Base-by-base conservation (phyloP, 2,113 vertebrate species). In the Myiagra hebetior region DNA sequence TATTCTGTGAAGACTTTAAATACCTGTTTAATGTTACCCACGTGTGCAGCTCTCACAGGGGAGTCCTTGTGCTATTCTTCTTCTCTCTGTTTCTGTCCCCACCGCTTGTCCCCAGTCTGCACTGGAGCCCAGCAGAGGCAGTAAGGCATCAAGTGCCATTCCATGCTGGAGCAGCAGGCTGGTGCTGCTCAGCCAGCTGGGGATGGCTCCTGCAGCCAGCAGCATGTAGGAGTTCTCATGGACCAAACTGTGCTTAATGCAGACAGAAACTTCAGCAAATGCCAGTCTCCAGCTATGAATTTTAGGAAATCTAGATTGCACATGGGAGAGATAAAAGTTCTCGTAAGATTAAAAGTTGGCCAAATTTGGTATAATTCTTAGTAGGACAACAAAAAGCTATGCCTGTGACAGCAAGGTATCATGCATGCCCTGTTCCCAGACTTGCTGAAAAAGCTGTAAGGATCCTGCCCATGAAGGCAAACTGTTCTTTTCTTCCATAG, bases 181-280 rank as follows among this genome's bases (percentile, higher is more conserved):
- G 35, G 41, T 77, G 35, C 41, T 0, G 0, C 50, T 39, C 39
- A 76, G 57, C 23, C 31, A 10, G 3, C 2, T 41, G n/a, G 37
- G 57, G 52, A 67, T 39, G 13, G 21, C 1, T 5, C n/a, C 6
- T 5, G 57, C 33, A 47, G 52, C 26, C 46, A 30, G 62, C 67
- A 81, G 60, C 52, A 27, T 0, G 0, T 0, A 10, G 57, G 31
- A 47, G 41, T 69, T 76, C 68, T 64, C 49, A 17, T 49, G 57
- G 57, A 64, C 33, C 35, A 59, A 23, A 21, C 6, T 35, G 30
- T 49, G 39, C 49, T 83, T 70, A 31, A 10, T 33, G 57, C 57
- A 68, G 47, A 35, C 2, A 55, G 23, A 92, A 73, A 72, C 6
- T 1, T 23, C 37, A 60, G 44, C 35, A 93, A 79, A 79, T n/a